Evolutionary conservation across 2,888 invertebrate genomes (phyloP).

Genomic region (Aphrophora alni): DNA sequence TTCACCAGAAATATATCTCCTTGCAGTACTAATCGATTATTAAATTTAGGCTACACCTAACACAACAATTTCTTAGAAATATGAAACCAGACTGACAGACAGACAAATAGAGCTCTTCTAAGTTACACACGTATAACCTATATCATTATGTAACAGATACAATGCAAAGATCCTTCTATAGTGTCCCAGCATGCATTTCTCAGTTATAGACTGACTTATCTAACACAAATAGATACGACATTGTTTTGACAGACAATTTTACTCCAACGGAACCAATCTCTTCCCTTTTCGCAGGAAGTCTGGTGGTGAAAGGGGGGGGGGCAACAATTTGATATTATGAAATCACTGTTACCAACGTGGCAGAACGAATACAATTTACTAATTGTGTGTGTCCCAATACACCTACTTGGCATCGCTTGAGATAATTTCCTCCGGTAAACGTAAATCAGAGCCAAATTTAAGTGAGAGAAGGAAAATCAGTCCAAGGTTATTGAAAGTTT

Average conservation of each 20-base stretch:
- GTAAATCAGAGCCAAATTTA: neutral
- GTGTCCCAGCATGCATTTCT: neutral
- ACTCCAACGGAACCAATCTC: neutral
- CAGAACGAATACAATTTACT: conserved; percentile 1
- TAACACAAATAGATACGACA: neutral
- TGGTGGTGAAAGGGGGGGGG: no score
- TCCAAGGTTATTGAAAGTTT: neutral
- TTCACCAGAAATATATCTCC: no score
- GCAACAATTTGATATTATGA: neutral
- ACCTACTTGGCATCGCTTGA: neutral
- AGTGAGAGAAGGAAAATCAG: neutral
- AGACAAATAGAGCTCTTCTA: no score
- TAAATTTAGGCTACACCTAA: no score
- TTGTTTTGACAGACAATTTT: neutral
- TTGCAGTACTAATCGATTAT: no score
- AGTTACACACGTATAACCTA: neutral
- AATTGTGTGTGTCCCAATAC: neutral
- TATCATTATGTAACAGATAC: neutral
- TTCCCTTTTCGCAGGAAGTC: neutral
- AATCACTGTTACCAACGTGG: neutral
- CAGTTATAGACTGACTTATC: neutral
- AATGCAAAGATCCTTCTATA: neutral
- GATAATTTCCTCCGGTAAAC: neutral
- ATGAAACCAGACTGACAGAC: no score
- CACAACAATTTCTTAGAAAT: no score